These are phyloP conservation scores for Sebastes nivosus DNA, from an alignment of 2,797 vertebrate species.

Conservation along the genomic window DNA sequence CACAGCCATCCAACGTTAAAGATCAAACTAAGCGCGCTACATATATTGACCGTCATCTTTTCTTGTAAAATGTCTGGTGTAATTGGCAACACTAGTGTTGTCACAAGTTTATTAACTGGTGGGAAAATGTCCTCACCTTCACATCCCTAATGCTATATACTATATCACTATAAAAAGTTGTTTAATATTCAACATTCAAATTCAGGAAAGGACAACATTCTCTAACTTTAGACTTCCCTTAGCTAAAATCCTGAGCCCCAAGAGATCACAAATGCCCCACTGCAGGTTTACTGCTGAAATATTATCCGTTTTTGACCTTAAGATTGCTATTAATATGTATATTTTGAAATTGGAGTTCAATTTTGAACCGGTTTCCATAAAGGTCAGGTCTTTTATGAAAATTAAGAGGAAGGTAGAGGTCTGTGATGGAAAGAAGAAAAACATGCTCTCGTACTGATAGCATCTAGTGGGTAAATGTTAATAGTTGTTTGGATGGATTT, in stretches of 20 bases:
- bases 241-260: conserved; percentile 19
- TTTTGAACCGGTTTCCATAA: conserved; percentile 54
- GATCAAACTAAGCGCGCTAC: too few species aligned
- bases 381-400: conserved; percentile 68
- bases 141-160: neutral
- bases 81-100: fast-evolving
- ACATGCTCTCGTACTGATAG: conserved; percentile 6
- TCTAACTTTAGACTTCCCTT: conserved; percentile 53
- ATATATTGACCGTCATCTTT: too few species aligned
- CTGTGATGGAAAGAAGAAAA: conserved; percentile 45
- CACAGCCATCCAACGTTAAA: too few species aligned
- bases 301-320: conserved; percentile 72
- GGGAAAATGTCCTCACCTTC: neutral
- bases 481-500: neutral
- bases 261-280: conserved; percentile 25
- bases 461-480: conserved; percentile 29
- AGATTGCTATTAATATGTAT: conserved; percentile 72
- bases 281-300: conserved; percentile 22
- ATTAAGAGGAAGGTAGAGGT: conserved; percentile 42
- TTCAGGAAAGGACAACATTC: conserved; percentile 33
- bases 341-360: conserved; percentile 58
- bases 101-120: neutral
- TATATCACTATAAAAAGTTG: neutral
- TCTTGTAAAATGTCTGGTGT: too few species aligned
- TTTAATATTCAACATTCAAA: conserved; percentile 31